phyloP scores from a whole-genome alignment of 2,888 invertebrate genomes.

The Euzetes globulus region DNA sequence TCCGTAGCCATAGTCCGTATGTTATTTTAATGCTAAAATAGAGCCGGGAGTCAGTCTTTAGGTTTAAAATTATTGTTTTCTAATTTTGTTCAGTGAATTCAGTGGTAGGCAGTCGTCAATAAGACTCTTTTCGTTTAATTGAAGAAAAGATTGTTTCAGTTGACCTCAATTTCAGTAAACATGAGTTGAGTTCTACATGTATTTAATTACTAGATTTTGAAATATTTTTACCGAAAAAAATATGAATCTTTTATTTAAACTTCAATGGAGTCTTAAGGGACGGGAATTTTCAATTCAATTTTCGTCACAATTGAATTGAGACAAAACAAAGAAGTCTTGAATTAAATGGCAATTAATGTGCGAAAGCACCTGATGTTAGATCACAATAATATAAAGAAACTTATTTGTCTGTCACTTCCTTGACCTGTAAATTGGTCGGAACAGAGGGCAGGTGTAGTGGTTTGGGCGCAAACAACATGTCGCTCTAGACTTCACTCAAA shows the following conservation, averaged over 20 bases:
- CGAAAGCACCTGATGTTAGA: conserved; percentile 13
- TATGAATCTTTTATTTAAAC: neutral
- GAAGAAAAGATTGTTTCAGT: too few relatives aligned
- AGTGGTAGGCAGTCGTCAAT: too few relatives aligned
- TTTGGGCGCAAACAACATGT: conserved; percentile 19
- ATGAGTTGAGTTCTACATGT: too few relatives aligned
- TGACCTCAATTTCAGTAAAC: too few relatives aligned
- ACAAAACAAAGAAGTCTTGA: conserved; percentile 15
- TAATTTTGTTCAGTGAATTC: too few relatives aligned
- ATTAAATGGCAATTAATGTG: conserved; percentile 1
- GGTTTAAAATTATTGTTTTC: too few relatives aligned
- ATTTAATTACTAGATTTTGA: too few relatives aligned
- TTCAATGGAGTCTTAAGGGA: neutral
- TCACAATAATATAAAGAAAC: neutral
- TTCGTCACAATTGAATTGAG: neutral
- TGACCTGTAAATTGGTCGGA: conserved; percentile 10
- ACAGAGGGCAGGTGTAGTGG: conserved; percentile 9
- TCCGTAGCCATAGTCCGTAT: too few relatives aligned
- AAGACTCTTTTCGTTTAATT: too few relatives aligned
- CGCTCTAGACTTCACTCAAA: neutral
- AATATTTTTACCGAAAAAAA: too few relatives aligned
- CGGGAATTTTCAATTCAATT: neutral
- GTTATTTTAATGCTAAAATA: too few relatives aligned
- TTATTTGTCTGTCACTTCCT: neutral
- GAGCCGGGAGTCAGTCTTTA: too few relatives aligned